These are phyloP conservation scores for Acleris holmiana DNA, from an alignment of 2,888 invertebrate genomes.

Conservation along the genomic window DNA sequence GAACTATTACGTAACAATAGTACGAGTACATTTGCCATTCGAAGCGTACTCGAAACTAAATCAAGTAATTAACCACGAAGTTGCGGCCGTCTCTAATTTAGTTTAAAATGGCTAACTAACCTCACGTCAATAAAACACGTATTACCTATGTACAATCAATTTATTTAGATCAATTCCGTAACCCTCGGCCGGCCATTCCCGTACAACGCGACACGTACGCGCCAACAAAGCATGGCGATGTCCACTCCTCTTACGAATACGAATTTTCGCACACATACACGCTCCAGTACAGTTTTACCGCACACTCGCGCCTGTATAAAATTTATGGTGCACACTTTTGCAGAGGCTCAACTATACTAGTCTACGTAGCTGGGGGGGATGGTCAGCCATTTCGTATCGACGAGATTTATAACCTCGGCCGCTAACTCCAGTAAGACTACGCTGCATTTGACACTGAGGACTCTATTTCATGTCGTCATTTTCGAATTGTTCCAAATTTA, in stretches of 20 bases:
- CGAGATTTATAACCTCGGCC: slow-evolving; percentile 81
- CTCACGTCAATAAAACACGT: slow-evolving; percentile 52
- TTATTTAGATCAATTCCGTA: slow-evolving; percentile 71
- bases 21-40: neutral
- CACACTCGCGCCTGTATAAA: slow-evolving; percentile 80
- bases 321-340: slow-evolving; percentile 84
- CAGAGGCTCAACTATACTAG: slow-evolving; percentile 66
- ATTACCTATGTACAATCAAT: slow-evolving; percentile 58
- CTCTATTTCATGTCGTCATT: slow-evolving; percentile 34
- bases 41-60: neutral
- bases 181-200: slow-evolving; percentile 61
- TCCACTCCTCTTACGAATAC: slow-evolving; percentile 76
- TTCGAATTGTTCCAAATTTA: slow-evolving; percentile 16
- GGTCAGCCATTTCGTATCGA: slow-evolving; percentile 83
- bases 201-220: slow-evolving; percentile 60
- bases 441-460: slow-evolving; percentile 40
- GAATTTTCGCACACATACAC: slow-evolving; percentile 77
- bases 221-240: slow-evolving; percentile 73
- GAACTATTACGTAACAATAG: neutral
- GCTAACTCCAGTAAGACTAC: slow-evolving; percentile 74
- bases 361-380: slow-evolving; percentile 69
- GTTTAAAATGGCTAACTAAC: slow-evolving; percentile 62
- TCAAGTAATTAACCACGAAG: slow-evolving; percentile 45
- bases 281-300: slow-evolving; percentile 74
- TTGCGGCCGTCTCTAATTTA: slow-evolving; percentile 44